Evolutionary conservation across 2,888 invertebrate species (phyloP).

Genomic region (Helleia helle): DNA sequence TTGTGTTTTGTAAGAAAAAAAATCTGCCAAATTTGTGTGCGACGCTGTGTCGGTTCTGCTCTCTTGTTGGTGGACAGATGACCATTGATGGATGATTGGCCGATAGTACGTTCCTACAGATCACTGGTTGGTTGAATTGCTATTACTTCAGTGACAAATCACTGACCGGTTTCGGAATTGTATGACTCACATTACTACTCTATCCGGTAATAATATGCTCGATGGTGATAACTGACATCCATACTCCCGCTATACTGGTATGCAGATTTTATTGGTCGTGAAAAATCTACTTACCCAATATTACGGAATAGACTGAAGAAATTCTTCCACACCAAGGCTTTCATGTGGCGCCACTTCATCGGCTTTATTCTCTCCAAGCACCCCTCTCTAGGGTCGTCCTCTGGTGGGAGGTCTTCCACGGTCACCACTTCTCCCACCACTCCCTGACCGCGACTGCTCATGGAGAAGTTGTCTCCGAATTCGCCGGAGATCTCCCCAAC

Average conservation of each 20-base stretch:
- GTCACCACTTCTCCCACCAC: conserved; percentile 72
- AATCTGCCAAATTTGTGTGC: too few relatives aligned
- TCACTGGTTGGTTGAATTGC: too few relatives aligned
- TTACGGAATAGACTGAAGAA: conserved; percentile 90
- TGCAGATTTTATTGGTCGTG: too few relatives aligned
- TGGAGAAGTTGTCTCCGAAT: conserved; percentile 89
- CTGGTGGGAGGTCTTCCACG: conserved; percentile 79
- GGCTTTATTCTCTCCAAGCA: conserved; percentile 76
- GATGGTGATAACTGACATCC: neutral
- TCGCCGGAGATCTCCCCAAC: conserved; percentile 88
- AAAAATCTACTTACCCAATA: conserved; percentile 76
- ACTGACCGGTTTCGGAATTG: too few relatives aligned
- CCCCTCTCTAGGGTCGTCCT: conserved; percentile 72
- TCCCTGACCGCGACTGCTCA: conserved; percentile 80
- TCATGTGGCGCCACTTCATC: conserved; percentile 81
- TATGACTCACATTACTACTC: too few relatives aligned
- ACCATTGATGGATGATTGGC: too few relatives aligned
- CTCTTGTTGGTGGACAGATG: too few relatives aligned
- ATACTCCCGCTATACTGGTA: conserved; percentile 2
- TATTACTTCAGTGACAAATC: too few relatives aligned
- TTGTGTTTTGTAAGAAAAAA: too few relatives aligned
- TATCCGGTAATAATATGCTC: too few relatives aligned
- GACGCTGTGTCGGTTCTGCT: too few relatives aligned
- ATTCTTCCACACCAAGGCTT: conserved; percentile 90
- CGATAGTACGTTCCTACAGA: too few relatives aligned